Conservation (phyloP, 2,113 vertebrate species). For the Chaetura pelagica region DNA sequence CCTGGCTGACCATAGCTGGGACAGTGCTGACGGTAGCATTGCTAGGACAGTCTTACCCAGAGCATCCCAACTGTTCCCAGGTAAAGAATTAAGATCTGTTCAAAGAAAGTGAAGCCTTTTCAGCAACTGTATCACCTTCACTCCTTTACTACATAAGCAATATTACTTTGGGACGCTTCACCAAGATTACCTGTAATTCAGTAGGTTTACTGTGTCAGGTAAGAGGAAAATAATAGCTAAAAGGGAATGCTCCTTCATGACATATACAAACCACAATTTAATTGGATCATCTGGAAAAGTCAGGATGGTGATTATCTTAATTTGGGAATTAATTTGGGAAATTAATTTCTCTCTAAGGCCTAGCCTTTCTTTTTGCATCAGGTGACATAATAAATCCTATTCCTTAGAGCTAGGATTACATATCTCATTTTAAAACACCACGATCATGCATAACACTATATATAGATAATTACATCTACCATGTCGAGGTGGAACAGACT, state of each 20-base stretch:
- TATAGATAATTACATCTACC: conserved; percentile 54
- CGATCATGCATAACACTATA: conserved; percentile 48
- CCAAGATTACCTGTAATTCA: background rate
- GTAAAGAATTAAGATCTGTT: background rate
- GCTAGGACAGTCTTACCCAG: background rate
- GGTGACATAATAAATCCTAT: conserved; percentile 32
- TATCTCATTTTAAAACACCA: conserved; percentile 53
- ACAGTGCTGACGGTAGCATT: background rate
- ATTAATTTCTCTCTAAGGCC: background rate
- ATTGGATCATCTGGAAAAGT: background rate
- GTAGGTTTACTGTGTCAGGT: background rate
- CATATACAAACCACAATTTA: background rate
- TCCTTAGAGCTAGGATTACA: conserved; percentile 50
- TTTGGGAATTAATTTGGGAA: background rate
- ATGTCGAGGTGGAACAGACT: background rate
- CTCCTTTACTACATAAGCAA: background rate
- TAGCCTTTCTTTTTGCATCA: conserved; percentile 4
- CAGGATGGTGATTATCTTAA: background rate
- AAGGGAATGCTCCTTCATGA: background rate
- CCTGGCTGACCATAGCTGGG: background rate
- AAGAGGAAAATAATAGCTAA: background rate
- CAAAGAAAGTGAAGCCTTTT: background rate
- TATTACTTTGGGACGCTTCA: background rate
- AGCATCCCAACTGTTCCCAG: background rate
- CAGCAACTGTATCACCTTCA: background rate